These are phyloP conservation scores for Sapajus apella DNA, from an alignment of 2,113 vertebrate genomes.

Conservation along the genomic window DNA sequence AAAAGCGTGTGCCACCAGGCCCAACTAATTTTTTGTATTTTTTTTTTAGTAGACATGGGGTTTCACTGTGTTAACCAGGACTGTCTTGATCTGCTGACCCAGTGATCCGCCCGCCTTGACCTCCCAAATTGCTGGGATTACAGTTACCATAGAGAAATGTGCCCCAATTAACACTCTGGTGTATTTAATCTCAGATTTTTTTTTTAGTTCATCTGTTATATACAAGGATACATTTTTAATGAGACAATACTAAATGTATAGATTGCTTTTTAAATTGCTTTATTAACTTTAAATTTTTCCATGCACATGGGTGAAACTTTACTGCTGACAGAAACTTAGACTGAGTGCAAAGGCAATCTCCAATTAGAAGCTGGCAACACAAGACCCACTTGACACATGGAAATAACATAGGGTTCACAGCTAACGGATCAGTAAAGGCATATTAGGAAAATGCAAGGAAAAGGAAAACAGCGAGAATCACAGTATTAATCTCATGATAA, in stretches of 20 bases:
- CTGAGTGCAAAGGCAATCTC: constrained; percentile 56
- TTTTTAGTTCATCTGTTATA: background rate
- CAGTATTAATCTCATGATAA: constrained; percentile 65
- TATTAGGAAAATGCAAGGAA: constrained; percentile 60
- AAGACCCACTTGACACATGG: constrained; percentile 57
- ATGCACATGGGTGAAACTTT: constrained; percentile 65
- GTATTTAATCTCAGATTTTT: background rate
- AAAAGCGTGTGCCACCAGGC: no score
- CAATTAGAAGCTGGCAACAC: constrained; percentile 54
- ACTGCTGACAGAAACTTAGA: constrained; percentile 64
- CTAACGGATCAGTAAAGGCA: constrained; percentile 51
- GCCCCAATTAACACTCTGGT: background rate
- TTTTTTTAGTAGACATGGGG: no score
- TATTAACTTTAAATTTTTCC: constrained; percentile 75
- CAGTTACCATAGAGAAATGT: background rate
- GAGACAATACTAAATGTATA: constrained; percentile 58
- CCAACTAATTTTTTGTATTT: no score
- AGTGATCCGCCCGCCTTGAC: no score
- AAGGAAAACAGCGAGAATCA: constrained; percentile 48
- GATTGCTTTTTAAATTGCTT: constrained; percentile 63
- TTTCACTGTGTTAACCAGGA: no score
- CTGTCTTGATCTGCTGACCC: no score
- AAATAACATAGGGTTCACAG: constrained; percentile 65
- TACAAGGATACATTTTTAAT: background rate
- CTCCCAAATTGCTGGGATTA: no score